Percentiles rank a stretch among this genome's conserved stretches.
phyloP scores from a whole-genome alignment of 2,888 invertebrate genomes.

The Pandemis corylana region DNA sequence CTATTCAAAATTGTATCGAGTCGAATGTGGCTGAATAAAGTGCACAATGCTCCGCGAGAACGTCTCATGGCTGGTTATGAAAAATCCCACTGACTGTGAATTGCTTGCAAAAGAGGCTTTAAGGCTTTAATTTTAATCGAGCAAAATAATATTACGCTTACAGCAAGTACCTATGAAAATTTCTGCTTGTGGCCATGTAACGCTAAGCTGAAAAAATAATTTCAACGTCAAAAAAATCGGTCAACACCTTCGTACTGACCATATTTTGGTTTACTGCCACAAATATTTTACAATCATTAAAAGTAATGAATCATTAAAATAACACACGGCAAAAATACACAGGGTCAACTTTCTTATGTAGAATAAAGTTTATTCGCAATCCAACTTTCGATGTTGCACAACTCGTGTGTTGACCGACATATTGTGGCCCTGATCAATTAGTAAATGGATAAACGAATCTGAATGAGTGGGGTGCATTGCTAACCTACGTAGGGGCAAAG shows the following conservation, averaged over 20 bases:
- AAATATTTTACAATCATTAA: background rate
- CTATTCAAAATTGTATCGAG: conserved; percentile 28
- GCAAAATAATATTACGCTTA: background rate
- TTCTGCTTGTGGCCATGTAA: too few species aligned
- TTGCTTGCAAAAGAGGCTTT: conserved; percentile 30
- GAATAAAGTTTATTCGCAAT: conserved; percentile 24
- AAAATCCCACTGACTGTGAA: conserved; percentile 30
- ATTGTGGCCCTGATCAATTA: conserved; percentile 22
- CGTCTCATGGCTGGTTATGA: conserved; percentile 27
- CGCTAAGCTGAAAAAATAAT: background rate
- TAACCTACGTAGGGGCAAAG: conserved; percentile 12
- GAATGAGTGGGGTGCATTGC: conserved; percentile 7
- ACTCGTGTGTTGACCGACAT: conserved; percentile 23
- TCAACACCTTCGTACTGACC: background rate
- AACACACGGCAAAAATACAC: conserved; percentile 18
- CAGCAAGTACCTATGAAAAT: background rate
- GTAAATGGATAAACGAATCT: conserved; percentile 7
- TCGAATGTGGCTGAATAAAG: conserved; percentile 18
- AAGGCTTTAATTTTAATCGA: background rate
- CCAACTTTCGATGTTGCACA: conserved; percentile 12
- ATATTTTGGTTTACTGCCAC: background rate
- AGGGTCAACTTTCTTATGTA: conserved; percentile 7
- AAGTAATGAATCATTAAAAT: conserved; percentile 11
- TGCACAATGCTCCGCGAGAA: conserved; percentile 31
- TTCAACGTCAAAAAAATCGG: background rate